Percentiles rank a stretch among this genome's conserved stretches.
These are phyloP conservation scores for Aquatica leii DNA, from an alignment of 2,888 invertebrate genomes.

Conservation along the genomic window DNA sequence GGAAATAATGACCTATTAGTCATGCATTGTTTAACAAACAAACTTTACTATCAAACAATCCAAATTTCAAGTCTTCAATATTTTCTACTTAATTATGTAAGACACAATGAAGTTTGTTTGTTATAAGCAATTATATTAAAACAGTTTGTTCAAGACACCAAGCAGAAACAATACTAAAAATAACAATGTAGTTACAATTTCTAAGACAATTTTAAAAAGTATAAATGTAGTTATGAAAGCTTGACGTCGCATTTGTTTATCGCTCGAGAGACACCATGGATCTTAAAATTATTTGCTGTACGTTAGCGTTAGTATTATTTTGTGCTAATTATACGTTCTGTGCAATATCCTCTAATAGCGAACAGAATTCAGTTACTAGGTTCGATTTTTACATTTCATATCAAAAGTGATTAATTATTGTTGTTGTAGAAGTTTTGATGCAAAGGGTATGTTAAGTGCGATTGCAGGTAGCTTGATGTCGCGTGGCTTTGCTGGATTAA, in stretches of 20 bases:
- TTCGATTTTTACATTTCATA: neutral
- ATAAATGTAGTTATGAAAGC: conserved; percentile 29
- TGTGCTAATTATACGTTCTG: conserved; percentile 11
- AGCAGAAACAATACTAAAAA: conserved; percentile 42
- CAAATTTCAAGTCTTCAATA: conserved; percentile 14
- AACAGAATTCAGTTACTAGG: conserved; percentile 20
- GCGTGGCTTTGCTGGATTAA: conserved; percentile 48
- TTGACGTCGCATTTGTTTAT: conserved; percentile 11
- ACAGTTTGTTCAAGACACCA: conserved; percentile 40
- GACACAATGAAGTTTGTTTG: conserved; percentile 17
- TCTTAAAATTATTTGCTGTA: conserved; percentile 18
- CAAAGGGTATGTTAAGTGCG: conserved; percentile 53
- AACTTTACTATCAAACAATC: neutral
- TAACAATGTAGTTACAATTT: conserved; percentile 32
- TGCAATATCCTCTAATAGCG: conserved; percentile 16
- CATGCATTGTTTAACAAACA: conserved; percentile 20
- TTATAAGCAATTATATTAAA: conserved; percentile 28
- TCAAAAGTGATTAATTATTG: neutral
- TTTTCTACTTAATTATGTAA: conserved; percentile 26
- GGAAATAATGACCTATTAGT: too few species aligned
- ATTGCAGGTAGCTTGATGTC: conserved; percentile 55
- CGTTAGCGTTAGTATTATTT: conserved; percentile 1
- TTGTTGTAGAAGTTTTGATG: conserved; percentile 52
- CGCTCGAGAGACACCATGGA: neutral
- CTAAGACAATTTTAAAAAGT: conserved; percentile 22